A percentile compares a stretch with the other conserved stretches of the same genome.
Evolutionary conservation across 2,888 invertebrate species (phyloP).

Genomic region (Ectemnius lituratus): DNA sequence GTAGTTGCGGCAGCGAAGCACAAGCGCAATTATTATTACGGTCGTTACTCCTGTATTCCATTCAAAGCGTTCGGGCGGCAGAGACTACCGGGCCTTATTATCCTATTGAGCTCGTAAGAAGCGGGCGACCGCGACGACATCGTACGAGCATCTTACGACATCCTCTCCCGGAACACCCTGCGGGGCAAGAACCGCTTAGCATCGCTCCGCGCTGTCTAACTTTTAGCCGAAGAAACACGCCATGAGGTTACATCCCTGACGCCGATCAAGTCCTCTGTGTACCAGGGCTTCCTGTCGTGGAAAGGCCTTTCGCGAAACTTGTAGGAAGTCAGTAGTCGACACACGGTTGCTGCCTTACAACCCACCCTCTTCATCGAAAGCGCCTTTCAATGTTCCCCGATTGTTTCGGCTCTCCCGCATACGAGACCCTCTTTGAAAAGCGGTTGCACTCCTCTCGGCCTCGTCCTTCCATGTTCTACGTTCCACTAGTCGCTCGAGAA

Average conservation of each 20-base stretch:
- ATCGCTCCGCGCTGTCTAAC: slow-evolving; percentile 8
- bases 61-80: slow-evolving; percentile 60
- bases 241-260: neutral
- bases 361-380: neutral
- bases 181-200: slow-evolving; percentile 45
- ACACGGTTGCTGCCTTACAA: neutral
- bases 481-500: neutral
- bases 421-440: too few species aligned
- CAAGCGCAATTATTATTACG: slow-evolving; percentile 68
- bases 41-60: slow-evolving; percentile 64
- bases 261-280: neutral
- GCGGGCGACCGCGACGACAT: slow-evolving; percentile 57
- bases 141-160: slow-evolving; percentile 67
- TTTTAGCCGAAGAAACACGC: slow-evolving; percentile 31
- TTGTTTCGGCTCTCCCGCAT: neutral
- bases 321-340: neutral
- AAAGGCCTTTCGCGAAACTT: neutral
- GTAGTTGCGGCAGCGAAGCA: slow-evolving; percentile 24
- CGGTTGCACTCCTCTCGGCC: too few species aligned
- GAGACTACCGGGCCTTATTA: slow-evolving; percentile 65
- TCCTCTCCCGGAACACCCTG: slow-evolving; percentile 46
- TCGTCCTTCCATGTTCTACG: neutral
- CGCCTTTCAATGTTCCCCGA: neutral
- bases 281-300: neutral
- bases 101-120: slow-evolving; percentile 75